phyloP scores from a whole-genome alignment of 1,140 invertebrate species.

The Lepidurus couesii region DNA sequence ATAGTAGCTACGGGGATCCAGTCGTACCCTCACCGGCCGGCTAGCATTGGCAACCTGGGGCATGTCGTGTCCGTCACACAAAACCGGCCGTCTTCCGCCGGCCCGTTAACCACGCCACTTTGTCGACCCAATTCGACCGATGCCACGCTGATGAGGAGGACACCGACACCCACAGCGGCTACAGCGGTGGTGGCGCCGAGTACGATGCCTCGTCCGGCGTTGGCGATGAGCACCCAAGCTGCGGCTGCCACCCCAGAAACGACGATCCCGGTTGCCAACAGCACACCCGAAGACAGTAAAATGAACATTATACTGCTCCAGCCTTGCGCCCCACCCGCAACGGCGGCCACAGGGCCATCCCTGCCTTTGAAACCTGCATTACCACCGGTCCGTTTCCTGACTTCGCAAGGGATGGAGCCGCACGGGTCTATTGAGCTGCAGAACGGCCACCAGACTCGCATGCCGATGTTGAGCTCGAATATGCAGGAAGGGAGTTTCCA shows the following conservation, averaged over 20 bases:
- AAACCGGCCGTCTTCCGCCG: background rate
- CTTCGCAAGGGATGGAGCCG: slow-evolving; percentile 23
- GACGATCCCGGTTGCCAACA: background rate
- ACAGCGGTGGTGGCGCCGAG: background rate
- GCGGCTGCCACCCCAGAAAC: slow-evolving; percentile 23
- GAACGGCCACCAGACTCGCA: background rate
- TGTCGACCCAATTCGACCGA: background rate
- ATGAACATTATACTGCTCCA: slow-evolving; percentile 1
- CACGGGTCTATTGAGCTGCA: slow-evolving; percentile 26
- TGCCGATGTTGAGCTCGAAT: slow-evolving; percentile 21
- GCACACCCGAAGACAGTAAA: background rate
- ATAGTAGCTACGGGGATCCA: background rate
- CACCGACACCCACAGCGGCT: background rate
- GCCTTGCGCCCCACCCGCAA: slow-evolving; percentile 14
- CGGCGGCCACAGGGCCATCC: background rate
- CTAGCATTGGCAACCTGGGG: background rate
- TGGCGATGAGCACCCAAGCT: background rate
- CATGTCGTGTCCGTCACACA: background rate
- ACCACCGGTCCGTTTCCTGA: slow-evolving; percentile 4
- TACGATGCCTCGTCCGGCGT: slow-evolving; percentile 3
- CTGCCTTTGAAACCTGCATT: slow-evolving; percentile 25
- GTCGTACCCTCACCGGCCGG: background rate
- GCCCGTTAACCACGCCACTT: background rate
- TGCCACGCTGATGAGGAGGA: background rate
- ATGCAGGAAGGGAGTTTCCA: background rate